Conservation (phyloP, 37 sponge, comb jelly and placozoan genomes). For the Eunapius fragilis region DNA sequence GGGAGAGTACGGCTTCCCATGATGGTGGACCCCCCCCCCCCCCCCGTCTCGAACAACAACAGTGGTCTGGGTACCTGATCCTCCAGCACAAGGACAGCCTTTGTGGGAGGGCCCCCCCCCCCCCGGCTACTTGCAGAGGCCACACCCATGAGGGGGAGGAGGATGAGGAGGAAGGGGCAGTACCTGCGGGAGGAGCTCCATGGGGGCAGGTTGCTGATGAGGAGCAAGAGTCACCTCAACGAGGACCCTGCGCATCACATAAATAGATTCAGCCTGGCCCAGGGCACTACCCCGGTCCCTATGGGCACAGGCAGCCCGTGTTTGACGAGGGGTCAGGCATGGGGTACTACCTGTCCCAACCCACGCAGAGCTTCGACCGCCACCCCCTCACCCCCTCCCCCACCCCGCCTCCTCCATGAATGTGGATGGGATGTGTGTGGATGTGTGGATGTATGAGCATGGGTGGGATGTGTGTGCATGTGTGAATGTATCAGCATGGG, state of each 20-base stretch:
- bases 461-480: no score
- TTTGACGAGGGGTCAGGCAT: background rate
- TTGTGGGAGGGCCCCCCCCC: background rate
- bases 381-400: background rate
- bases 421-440: background rate
- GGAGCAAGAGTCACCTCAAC: slow-evolving; percentile 5
- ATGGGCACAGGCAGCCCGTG: background rate
- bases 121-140: background rate
- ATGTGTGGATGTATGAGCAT: background rate
- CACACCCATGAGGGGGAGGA: background rate
- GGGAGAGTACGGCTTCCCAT: background rate
- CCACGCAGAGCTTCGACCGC: slow-evolving; percentile 2
- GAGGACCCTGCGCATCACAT: background rate
- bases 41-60: slow-evolving; percentile 2
- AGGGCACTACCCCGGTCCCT: slow-evolving; percentile 1
- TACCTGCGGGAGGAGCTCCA: slow-evolving; percentile 2
- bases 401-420: slow-evolving; percentile 16
- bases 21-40: no score
- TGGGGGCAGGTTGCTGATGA: no score
- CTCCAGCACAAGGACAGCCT: background rate
- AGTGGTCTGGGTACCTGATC: background rate
- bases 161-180: no score
- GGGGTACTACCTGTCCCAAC: slow-evolving; percentile 62
- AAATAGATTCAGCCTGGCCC: no score
- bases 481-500: background rate